These are phyloP conservation scores for Camptogramma bilineatum DNA, from an alignment of 2,888 invertebrate genomes.

Conservation along the genomic window DNA sequence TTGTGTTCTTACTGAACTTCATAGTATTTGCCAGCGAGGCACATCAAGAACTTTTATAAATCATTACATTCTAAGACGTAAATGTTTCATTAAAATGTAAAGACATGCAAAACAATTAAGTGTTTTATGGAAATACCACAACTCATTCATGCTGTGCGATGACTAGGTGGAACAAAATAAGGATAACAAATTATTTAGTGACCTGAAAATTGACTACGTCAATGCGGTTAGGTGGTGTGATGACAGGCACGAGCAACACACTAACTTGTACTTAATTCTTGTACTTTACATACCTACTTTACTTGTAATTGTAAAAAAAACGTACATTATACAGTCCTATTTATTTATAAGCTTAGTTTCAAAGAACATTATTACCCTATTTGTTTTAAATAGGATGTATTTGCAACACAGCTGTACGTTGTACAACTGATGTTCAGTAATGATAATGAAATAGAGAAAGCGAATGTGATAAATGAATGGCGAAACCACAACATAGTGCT, in stretches of 20 bases:
- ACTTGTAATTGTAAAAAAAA: neutral
- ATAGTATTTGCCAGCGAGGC: no score
- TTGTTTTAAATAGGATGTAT: neutral
- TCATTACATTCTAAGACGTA: no score
- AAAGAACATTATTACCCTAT: neutral
- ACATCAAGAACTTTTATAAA: no score
- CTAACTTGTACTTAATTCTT: neutral
- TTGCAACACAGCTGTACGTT: neutral
- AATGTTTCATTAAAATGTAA: no score
- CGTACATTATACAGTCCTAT: neutral
- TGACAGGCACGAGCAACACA: neutral
- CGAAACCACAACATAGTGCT: neutral
- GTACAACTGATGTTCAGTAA: neutral
- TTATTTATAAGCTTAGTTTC: neutral
- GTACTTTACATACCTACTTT: no score
- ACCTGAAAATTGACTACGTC: slow-evolving; percentile 21
- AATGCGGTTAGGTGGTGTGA: slow-evolving; percentile 22
- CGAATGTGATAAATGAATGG: slow-evolving; percentile 1
- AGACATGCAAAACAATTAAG: neutral
- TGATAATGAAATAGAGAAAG: slow-evolving; percentile 5
- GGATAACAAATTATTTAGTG: slow-evolving; percentile 18
- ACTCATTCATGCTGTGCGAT: slow-evolving; percentile 17
- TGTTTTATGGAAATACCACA: slow-evolving; percentile 20
- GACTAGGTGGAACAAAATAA: slow-evolving; percentile 14
- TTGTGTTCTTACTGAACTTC: no score